Conservation (phyloP, 2,888 invertebrate genomes). For the Agriopis marginaria region DNA sequence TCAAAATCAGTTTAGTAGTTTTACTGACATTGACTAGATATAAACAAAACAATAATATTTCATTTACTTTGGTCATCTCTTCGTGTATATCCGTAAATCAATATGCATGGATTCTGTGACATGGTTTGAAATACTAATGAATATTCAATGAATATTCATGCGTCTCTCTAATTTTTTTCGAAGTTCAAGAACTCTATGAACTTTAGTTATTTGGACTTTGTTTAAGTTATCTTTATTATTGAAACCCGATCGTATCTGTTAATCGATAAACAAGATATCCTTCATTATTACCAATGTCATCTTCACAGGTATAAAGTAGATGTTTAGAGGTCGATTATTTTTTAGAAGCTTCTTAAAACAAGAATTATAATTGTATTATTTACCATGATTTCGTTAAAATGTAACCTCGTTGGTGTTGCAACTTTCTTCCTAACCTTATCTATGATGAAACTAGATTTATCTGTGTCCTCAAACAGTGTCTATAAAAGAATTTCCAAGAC, state of each 20-base stretch:
- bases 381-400: not conserved
- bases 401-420: conserved; percentile 13
- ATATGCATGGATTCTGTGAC: conserved; percentile 13
- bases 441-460: conserved; percentile 32
- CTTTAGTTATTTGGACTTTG: conserved; percentile 6
- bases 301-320: not conserved
- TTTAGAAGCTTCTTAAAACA: not conserved
- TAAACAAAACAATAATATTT: conserved; percentile 5
- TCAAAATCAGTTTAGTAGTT: not conserved
- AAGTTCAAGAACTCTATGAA: conserved; percentile 22
- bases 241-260: conserved; percentile 2
- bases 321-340: not conserved
- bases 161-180: conserved; percentile 8
- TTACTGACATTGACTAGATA: not conserved
- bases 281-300: conserved; percentile 9
- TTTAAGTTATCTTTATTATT: conserved; percentile 1
- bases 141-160: conserved; percentile 20
- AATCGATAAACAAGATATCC: conserved; percentile 1
- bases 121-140: conserved; percentile 17
- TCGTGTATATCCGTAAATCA: conserved; percentile 5
- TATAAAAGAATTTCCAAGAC: conserved; percentile 11
- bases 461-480: conserved; percentile 15
- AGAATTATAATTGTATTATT: not conserved
- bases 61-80: conserved; percentile 5
- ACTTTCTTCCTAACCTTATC: conserved; percentile 24